phyloP scores from a whole-genome alignment of 1,140 invertebrate genomes.

The Melanaphis sacchari region DNA sequence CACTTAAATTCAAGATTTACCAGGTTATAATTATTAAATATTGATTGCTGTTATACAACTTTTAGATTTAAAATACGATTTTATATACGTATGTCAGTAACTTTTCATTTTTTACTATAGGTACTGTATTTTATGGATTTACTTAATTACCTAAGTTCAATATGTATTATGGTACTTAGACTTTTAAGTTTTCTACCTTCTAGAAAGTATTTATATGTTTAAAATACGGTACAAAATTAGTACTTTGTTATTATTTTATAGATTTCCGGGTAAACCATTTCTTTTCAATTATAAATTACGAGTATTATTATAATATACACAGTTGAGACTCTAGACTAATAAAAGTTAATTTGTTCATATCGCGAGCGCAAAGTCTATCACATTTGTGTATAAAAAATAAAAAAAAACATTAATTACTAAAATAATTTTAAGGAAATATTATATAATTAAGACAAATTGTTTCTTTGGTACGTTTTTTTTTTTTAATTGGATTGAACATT shows the following conservation, averaged over 20 bases:
- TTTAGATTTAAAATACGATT: neutral
- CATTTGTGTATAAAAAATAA: neutral
- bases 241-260: neutral
- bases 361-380: slow-evolving; percentile 6
- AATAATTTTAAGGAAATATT: neutral
- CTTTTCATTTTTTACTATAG: neutral
- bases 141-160: neutral
- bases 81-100: neutral
- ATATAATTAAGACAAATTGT: slow-evolving; percentile 29
- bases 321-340: neutral
- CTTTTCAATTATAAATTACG: neutral
- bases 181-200: neutral
- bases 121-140: neutral
- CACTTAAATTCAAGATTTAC: neutral
- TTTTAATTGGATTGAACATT: slow-evolving; percentile 20
- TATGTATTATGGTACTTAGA: neutral
- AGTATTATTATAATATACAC: neutral
- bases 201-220: neutral
- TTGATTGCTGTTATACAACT: neutral
- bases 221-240: neutral
- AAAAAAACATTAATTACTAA: slow-evolving; percentile 27
- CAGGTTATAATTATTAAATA: neutral
- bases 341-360: slow-evolving; percentile 20
- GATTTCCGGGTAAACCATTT: neutral
- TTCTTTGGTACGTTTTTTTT: neutral